Evolutionary conservation across 1,140 invertebrate species (phyloP).

Genomic region (Calliphora vicina): DNA sequence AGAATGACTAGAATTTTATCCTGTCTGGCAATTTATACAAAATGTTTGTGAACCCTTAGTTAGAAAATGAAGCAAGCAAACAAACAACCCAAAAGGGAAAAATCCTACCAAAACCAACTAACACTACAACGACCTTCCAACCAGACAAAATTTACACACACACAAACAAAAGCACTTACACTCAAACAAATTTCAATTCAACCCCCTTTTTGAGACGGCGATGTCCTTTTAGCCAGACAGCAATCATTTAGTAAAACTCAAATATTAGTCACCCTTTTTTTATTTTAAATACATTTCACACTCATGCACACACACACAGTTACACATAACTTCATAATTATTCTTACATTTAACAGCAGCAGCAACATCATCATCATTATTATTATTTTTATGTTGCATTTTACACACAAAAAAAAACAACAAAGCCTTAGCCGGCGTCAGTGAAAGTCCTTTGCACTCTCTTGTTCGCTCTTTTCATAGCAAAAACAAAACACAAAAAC

Average conservation of each 20-base stretch:
- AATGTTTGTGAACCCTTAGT: slow-evolving; percentile 17
- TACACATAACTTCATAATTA: not conserved
- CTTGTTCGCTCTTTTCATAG: not conserved
- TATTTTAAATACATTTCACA: slow-evolving; percentile 21
- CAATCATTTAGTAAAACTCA: slow-evolving; percentile 42
- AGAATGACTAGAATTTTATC: slow-evolving; percentile 58
- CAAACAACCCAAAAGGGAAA: slow-evolving; percentile 3
- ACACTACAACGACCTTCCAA: slow-evolving; percentile 27
- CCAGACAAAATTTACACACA: too few species aligned
- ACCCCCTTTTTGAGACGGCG: slow-evolving; percentile 41
- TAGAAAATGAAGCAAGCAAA: not conserved
- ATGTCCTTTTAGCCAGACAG: slow-evolving; percentile 41
- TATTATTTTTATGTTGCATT: not conserved
- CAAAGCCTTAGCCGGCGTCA: slow-evolving; percentile 39
- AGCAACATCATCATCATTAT: not conserved
- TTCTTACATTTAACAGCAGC: not conserved
- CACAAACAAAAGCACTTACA: not conserved
- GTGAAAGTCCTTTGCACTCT: slow-evolving; percentile 60
- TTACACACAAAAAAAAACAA: too few species aligned
- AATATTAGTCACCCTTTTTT: slow-evolving; percentile 62
- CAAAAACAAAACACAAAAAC: not conserved
- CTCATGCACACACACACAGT: slow-evolving; percentile 8
- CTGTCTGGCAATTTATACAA: slow-evolving; percentile 58
- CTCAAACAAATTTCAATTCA: too few species aligned
- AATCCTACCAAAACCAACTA: slow-evolving; percentile 5